Percentiles rank a stretch among this genome's conserved stretches.
Evolutionary conservation across 2,113 vertebrate genomes (phyloP).

Genomic region (Aphelocoma coerulescens): DNA sequence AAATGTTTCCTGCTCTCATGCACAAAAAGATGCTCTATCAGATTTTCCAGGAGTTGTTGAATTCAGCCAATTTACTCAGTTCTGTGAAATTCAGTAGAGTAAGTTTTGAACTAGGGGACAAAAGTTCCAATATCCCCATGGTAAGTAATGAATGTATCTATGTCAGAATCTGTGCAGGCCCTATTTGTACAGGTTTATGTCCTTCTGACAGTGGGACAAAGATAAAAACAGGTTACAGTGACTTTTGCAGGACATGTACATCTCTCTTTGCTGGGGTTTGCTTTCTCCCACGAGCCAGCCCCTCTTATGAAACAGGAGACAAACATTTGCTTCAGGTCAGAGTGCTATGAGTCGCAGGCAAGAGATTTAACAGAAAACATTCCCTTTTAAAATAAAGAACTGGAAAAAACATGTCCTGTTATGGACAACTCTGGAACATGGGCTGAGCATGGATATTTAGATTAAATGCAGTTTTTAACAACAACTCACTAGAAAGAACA

Average conservation of each 20-base stretch:
- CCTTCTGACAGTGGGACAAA: neutral
- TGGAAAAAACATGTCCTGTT: neutral
- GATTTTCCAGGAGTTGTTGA: neutral
- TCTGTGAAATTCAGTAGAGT: neutral
- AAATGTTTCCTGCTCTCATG: neutral
- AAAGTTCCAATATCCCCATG: accelerated
- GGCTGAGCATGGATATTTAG: neutral
- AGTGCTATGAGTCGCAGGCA: neutral
- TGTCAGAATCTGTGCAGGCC: neutral
- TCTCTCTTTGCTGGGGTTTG: neutral
- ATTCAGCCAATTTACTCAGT: neutral
- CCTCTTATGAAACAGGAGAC: neutral
- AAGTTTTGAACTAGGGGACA: neutral
- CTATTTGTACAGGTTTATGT: neutral
- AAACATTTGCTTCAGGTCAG: neutral
- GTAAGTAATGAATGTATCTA: neutral
- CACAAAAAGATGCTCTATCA: neutral
- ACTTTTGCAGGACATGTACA: neutral
- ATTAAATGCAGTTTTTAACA: neutral
- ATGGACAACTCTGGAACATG: neutral
- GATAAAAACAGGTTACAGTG: neutral
- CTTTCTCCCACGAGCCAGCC: neutral
- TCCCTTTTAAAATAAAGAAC: neutral
- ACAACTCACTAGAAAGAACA: neutral
- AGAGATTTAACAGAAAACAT: neutral